phyloP scores from a whole-genome alignment of 2,797 vertebrate genomes.

The Sebastes aleutianus region DNA sequence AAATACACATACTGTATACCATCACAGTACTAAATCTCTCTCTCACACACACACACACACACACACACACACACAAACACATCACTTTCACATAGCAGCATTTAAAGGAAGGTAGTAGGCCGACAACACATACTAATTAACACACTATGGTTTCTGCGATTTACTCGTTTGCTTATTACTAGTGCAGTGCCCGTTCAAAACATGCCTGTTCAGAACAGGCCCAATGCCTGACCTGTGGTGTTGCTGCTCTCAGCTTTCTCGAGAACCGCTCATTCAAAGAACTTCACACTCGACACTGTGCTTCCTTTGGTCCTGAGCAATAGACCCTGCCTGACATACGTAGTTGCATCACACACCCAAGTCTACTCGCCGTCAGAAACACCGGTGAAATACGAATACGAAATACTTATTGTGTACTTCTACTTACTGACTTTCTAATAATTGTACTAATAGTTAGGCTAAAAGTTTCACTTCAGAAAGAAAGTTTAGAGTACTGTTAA shows the following conservation, averaged over 20 bases:
- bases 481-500: neutral
- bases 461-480: neutral
- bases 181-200: too few species aligned
- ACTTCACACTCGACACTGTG: too few species aligned
- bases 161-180: neutral
- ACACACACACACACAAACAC: neutral
- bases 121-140: neutral
- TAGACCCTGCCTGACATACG: too few species aligned
- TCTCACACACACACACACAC: neutral
- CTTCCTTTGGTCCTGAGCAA: too few species aligned
- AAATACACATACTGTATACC: constrained; percentile 18
- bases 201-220: too few species aligned
- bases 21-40: neutral
- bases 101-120: neutral
- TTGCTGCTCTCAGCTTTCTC: too few species aligned
- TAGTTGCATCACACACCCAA: too few species aligned
- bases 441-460: neutral
- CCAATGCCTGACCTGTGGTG: too few species aligned
- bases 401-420: neutral
- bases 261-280: too few species aligned
- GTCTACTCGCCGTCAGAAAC: neutral
- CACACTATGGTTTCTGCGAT: neutral
- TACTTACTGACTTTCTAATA: neutral
- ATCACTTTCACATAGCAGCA: neutral
- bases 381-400: too few species aligned